These are phyloP conservation scores for Amblyraja radiata DNA, from an alignment of 2,797 vertebrate genomes.

Conservation along the genomic window DNA sequence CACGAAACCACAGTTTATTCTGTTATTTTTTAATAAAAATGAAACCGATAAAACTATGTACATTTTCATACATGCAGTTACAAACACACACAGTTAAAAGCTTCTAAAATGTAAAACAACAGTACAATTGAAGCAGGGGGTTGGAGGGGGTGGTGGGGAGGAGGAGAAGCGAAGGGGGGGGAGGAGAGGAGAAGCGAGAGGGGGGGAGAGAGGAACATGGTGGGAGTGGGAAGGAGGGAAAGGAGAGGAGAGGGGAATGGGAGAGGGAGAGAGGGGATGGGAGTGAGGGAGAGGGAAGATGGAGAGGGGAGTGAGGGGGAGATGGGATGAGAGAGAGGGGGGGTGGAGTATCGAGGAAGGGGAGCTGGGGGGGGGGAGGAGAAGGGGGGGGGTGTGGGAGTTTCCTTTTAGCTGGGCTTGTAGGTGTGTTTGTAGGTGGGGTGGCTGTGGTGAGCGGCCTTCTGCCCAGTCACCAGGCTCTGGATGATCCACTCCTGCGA, in stretches of 20 bases:
- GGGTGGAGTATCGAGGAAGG: constrained; percentile 49
- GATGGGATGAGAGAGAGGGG: constrained; percentile 43
- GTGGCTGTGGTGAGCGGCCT: constrained; percentile 68
- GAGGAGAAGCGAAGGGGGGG: too few relatives aligned
- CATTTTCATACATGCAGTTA: constrained; percentile 65
- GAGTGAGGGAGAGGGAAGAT: constrained; percentile 56
- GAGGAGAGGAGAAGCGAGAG: too few relatives aligned
- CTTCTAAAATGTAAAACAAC: constrained; percentile 50
- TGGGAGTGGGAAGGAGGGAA: too few relatives aligned
- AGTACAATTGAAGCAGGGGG: constrained; percentile 61
- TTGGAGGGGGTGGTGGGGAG: constrained; percentile 49
- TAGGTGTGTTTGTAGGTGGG: constrained; percentile 74
- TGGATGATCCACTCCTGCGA: constrained; percentile 92
- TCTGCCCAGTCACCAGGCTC: constrained; percentile 79
- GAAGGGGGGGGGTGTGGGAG: constrained; percentile 44
- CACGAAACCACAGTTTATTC: background rate
- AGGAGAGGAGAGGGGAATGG: constrained; percentile 54
- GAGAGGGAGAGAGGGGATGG: constrained; percentile 41
- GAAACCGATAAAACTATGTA: constrained; percentile 82
- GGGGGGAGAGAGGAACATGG: background rate
- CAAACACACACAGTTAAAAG: constrained; percentile 59
- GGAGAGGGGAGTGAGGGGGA: constrained; percentile 56
- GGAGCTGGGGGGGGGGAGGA: constrained; percentile 59
- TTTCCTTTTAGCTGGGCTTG: constrained; percentile 52
- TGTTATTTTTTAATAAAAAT: constrained; percentile 92